Base-by-base conservation (phyloP, 2,888 invertebrate genomes). In the Thereva unica region DNA sequence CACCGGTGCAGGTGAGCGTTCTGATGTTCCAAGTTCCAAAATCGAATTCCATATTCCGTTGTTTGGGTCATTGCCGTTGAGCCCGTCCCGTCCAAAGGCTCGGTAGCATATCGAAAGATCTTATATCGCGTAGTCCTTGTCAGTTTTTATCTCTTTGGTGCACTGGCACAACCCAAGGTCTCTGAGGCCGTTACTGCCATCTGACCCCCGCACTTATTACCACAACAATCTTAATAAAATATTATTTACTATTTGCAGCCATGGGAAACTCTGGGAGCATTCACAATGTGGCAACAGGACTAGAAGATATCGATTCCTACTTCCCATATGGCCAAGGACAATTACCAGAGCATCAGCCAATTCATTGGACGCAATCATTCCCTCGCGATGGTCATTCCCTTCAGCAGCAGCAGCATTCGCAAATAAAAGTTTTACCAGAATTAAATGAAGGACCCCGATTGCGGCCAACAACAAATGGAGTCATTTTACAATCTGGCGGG, bases 401-500 rank as follows among this genome's bases (percentile, higher is more conserved):
- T 2, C 47, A 57, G 12, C 52, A 64, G 8, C 37, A 67, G 12
- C 55, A 57, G 4, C 66, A 67, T 44, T 45, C 69, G 1, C 75
- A 75, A 6, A 70, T 81, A 40, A 85, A 89, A 84, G 91, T 91
- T 66, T 82, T 92, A 40, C 91, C 91, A 6, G 86, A 89, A 68
- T 81, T 87, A 67, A 85, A 85, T 74, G 88, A 88, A 71, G 72
- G 72, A 5, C 57, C 74, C 0, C 85, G 86, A 71, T 82, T 93
- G 64, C 86, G 92, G 69, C 86, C 88, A 67, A 93, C 93, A 3
- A 88, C 91, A 79, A 93, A 93, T 80, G 93, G 93, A 59, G 89
- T 87, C 74, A 91, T 92, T 76, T 82, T 93, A 65, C 91, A 90
- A 73, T 88, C 89, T 4, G 92, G 92, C 1, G 93, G 93, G 59